phyloP scores from a whole-genome alignment of 2,888 invertebrate genomes.

The Mongoloraphidia duomilia region DNA sequence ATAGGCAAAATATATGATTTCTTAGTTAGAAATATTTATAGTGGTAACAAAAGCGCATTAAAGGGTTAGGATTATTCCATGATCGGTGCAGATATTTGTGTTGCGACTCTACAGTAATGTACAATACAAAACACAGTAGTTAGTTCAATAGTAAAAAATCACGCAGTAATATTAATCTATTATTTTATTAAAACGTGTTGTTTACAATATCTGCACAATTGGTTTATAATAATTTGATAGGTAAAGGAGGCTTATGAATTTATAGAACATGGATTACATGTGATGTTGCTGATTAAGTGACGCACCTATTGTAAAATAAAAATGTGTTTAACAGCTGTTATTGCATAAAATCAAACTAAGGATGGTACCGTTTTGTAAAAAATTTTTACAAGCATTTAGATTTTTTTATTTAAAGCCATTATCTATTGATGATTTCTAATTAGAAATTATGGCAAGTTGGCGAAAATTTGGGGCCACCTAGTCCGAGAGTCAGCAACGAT shows the following conservation, averaged over 20 bases:
- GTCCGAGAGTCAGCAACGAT: no score
- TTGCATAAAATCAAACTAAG: no score
- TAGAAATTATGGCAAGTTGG: no score
- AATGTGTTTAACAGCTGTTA: no score
- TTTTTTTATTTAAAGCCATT: no score
- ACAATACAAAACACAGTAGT: not conserved
- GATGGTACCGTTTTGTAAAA: no score
- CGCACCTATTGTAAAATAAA: no score
- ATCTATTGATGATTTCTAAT: no score
- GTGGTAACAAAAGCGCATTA: not conserved
- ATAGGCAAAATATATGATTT: not conserved
- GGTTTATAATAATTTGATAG: no score
- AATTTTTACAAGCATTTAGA: no score
- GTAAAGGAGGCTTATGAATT: not conserved
- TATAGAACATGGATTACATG: not conserved
- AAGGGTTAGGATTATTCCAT: not conserved
- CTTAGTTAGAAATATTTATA: not conserved
- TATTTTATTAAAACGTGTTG: not conserved
- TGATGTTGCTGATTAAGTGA: not conserved
- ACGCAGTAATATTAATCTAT: not conserved
- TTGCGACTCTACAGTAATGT: not conserved
- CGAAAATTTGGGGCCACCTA: no score
- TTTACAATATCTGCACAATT: not conserved
- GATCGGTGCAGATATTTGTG: not conserved
- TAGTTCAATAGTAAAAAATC: constrained; percentile 1